A percentile compares a stretch with the other conserved stretches of the same genome.
phyloP scores from a whole-genome alignment of 2,888 invertebrate genomes.

The Villa cingulata region DNA sequence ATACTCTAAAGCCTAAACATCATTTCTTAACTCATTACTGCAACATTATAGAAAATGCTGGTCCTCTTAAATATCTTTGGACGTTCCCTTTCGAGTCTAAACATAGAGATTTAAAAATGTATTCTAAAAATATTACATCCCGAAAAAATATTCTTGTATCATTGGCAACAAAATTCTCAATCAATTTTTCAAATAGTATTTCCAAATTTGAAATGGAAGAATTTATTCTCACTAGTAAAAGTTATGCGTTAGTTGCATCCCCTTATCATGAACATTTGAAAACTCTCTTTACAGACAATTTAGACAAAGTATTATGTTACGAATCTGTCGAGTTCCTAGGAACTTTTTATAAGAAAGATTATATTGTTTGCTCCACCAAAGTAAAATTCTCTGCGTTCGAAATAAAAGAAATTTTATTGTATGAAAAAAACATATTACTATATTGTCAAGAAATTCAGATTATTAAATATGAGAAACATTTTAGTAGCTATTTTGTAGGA shows the following conservation, averaged over 20 bases:
- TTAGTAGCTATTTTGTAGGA: not conserved
- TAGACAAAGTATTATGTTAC: not conserved
- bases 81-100: not conserved
- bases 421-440: not conserved
- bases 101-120: constrained; percentile 1
- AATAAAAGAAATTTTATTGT: not conserved
- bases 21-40: not conserved
- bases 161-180: not conserved
- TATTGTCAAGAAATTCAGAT: not conserved
- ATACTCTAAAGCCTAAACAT: not conserved
- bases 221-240: not conserved
- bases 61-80: not conserved
- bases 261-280: not conserved
- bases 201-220: not conserved
- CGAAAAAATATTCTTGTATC: not conserved
- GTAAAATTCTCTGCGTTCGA: not conserved
- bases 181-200: not conserved
- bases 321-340: not conserved
- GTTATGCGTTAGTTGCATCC: not conserved
- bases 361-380: not conserved
- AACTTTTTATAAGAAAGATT: not conserved
- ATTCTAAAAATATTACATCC: not conserved
- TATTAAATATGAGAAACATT: not conserved
- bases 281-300: not conserved
- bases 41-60: not conserved